Evolutionary conservation across 2,888 invertebrate genomes (phyloP), one percentile per base, ranked within the genome.

Genomic region (Cotesia congregata): DNA sequence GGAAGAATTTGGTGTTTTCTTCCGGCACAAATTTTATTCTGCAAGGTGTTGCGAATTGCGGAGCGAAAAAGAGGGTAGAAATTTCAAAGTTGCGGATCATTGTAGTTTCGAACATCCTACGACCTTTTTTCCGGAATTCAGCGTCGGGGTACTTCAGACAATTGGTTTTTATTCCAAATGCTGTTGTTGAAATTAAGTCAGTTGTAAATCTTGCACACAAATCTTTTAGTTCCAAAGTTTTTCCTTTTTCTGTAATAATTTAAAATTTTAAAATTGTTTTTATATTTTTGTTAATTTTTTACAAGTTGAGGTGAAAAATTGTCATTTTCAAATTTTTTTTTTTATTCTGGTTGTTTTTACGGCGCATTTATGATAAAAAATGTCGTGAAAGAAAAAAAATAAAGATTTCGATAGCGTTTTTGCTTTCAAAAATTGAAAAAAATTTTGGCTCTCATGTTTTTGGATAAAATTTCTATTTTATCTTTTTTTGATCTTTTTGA

Each of bases 171-270:
- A 91, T 84, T 0, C 91, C 91, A 67, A 88, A 91, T 0, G 91
- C 91, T 1, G 90, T 90, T 0, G 90, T 89, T 4, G 89, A 90
- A 76, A 91, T 91, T 1, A 91, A 86, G 79, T 91, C 91, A 2
- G 88, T 88, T 0, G 87, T 85, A 59, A 84, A 86, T 68, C 83
- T 86, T 0, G 85, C 86, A 41, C 81, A 82, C 2, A 86, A 74
- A n/a, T 88, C 86, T 76, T 88, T 88, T 6, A 87, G 30, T 60
- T 89, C 88, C 4, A 88, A 0, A 1, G 30, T 60, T n/a, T 80
- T 78, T 7, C 83, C 82, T 0, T 75, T 38, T 40, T 80, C 87
- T 83, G 74, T 12, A 50, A 50, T 12, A 50, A 12, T 50, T 50
- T 0, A 50, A 50, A 12, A 12, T 50, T 12, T 9, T 50, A 9